A percentile compares a stretch with the other conserved stretches of the same genome.
phyloP scores from a whole-genome alignment of 2,797 vertebrate genomes.

The Bryconaethiops microstoma region DNA sequence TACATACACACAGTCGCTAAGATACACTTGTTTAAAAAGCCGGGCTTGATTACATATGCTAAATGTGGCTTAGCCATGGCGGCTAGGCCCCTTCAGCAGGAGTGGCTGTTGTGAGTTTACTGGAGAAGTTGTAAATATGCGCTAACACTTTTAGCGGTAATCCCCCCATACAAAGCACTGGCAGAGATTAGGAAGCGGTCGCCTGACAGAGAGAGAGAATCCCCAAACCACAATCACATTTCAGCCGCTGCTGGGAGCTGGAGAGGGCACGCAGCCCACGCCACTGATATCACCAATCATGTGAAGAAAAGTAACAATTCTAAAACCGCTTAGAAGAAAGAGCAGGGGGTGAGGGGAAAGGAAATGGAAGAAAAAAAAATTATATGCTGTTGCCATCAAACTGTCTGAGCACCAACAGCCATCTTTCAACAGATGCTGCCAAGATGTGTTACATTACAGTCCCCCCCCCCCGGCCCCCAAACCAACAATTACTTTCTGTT shows the following conservation, averaged over 20 bases:
- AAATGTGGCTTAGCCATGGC: slow-evolving; percentile 77
- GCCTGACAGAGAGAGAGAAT: slow-evolving; percentile 75
- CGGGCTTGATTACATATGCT: slow-evolving; percentile 78
- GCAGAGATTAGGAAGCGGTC: slow-evolving; percentile 80
- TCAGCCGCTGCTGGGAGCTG: slow-evolving; percentile 76
- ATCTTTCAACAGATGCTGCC: slow-evolving; percentile 41
- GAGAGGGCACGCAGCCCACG: slow-evolving; percentile 62
- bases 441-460: slow-evolving; percentile 10
- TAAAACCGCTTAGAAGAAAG: slow-evolving; percentile 52
- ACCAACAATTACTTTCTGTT: slow-evolving; percentile 28
- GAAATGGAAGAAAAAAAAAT: not conserved
- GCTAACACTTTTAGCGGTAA: slow-evolving; percentile 81
- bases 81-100: slow-evolving; percentile 72
- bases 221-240: slow-evolving; percentile 80
- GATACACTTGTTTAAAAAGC: slow-evolving; percentile 69
- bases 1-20: slow-evolving; percentile 66
- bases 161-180: slow-evolving; percentile 79
- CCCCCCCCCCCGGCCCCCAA: not conserved
- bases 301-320: slow-evolving; percentile 60
- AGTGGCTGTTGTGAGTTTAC: slow-evolving; percentile 80
- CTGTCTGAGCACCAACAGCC: slow-evolving; percentile 34
- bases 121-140: slow-evolving; percentile 82
- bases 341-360: not conserved
- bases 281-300: slow-evolving; percentile 68
- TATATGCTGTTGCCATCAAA: slow-evolving; percentile 48